Evolutionary conservation across 2,797 vertebrate genomes (phyloP).

Genomic region (Hippocampus kuda): DNA sequence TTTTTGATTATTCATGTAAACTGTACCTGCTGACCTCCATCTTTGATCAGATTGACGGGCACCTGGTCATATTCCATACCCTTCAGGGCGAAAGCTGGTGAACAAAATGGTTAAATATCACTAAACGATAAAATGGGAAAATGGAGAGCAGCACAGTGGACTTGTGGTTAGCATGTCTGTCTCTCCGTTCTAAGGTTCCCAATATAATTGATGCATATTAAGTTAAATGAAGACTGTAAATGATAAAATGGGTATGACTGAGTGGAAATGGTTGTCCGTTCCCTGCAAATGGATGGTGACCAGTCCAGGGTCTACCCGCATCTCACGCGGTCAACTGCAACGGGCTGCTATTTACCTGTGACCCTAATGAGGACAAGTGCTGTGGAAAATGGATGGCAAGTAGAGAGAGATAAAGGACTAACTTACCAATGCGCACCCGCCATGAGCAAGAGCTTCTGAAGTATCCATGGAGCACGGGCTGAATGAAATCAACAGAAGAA

Average conservation of each 20-base stretch:
- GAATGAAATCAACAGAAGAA: conserved; percentile 18
- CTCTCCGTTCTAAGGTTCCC: too few species aligned
- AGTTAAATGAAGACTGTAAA: too few species aligned
- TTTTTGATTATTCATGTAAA: not conserved
- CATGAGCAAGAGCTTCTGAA: conserved; percentile 97
- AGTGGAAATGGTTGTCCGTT: too few species aligned
- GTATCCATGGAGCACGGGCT: conserved; percentile 91
- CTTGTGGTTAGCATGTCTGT: too few species aligned
- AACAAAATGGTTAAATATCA: conserved; percentile 9
- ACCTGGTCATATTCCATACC: conserved; percentile 79
- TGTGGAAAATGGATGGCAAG: not conserved
- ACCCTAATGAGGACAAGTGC: not conserved
- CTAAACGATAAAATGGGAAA: not conserved
- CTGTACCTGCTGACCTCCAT: conserved; percentile 87
- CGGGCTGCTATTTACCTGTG: too few species aligned
- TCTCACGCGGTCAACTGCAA: too few species aligned
- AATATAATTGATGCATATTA: too few species aligned
- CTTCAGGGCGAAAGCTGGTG: conserved; percentile 86
- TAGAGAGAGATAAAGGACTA: not conserved
- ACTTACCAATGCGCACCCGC: conserved; percentile 94
- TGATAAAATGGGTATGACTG: too few species aligned
- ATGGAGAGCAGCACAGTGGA: too few species aligned
- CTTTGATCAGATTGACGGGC: conserved; percentile 81
- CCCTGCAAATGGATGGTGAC: too few species aligned
- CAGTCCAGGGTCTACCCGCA: too few species aligned